Evolutionary conservation across 2,888 invertebrate species (phyloP), one percentile per base, ranked within the genome.

Genomic region (Anorthoa munda): DNA sequence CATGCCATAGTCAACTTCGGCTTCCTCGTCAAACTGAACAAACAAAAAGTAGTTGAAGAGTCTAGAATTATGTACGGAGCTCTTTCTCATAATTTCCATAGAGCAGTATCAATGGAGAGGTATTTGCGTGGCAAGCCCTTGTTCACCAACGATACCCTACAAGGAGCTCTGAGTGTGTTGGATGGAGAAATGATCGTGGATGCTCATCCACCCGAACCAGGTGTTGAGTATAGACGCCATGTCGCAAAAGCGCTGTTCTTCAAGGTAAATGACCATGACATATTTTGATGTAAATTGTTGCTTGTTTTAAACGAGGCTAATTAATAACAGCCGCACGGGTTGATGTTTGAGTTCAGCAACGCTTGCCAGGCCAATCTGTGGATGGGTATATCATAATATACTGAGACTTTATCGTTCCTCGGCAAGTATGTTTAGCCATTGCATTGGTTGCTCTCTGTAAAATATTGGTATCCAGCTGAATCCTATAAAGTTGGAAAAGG

Each of bases 1-100:
- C 98, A 98, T 86, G 98, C 98, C 0, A 97, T 97, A 72, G 97
- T 98, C 0, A 98, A 98, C 87, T 97, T 97, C n/a, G 98, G 97
- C 4, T 98, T 98, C 88, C 92, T 97, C 1, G 96, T 97, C 76
- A 96, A 97, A 90, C 84, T 98, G 53, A 66, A 81, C 71, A 87
- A 45, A 18, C 26, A 46, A 0, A 63, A 83, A 1, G 70, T 9
- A 0, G 84, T 88, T 1, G 59, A 79, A 65, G 64, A 79, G 63
- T 74, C 74, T 4, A 92, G 92, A n/a, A 94, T 98, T 18, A 96
- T 97, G 0, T 97, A 95, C 81, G 97, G 97, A n/a, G 97, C 97
- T n/a, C 97, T 97, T 4, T 94, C 95, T 66, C 86, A 94, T 17
- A 82, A 70, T 0, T 94, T 91, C 65, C 80, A 87, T 0, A 90